Evolutionary conservation across 2,888 invertebrate species (phyloP), one percentile per base, ranked within the genome.

Genomic region (Chaetogeoica ovagalla): DNA sequence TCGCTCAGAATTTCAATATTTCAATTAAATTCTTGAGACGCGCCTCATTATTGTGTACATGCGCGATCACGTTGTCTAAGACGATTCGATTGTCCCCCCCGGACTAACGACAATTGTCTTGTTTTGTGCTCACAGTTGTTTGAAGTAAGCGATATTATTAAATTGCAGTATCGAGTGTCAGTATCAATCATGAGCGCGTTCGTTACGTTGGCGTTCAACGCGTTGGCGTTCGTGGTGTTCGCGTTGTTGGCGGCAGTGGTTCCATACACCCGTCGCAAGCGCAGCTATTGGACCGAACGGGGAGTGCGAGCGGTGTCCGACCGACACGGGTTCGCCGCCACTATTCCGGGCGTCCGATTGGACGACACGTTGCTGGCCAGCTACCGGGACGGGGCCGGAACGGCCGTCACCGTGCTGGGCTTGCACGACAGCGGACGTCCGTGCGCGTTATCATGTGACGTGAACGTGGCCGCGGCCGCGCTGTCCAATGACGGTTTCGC

Each of bases 181-280:
- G 8, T 9, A 9, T 7, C 43, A 9, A 6, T 55, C 19, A 74
- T 74, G 74, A 30, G 19, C 30, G 39, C 37, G 7, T 74, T 37
- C 57, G 15, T 57, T 11, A 60, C 76, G 17, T 15, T 30, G 30
- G 48, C 60, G 15, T 59, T 68, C 15, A 69, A 77, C 1, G 48
- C 9, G 37, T n/a, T 69, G 48, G 69, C 69, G 60, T 69, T 77
- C 19, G 60, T 9, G 17, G 39, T 17, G 37, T 69, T 77, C 23
- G 52, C 52, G 43, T 37, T 17, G 21, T 1, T 77, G n/a, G 77
- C 7, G 9, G 77, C 5, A 3, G 11, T n/a, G 11, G 23, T 77
- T 60, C 77, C 77, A 37, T 79, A 63, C 39, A 23, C 23, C 1
- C 70, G 79, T 0, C 62, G 70, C 2, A 79, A 79, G 43, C 79